Conservation (phyloP, 2,888 invertebrate genomes). For the Ophonus ardosiacus region DNA sequence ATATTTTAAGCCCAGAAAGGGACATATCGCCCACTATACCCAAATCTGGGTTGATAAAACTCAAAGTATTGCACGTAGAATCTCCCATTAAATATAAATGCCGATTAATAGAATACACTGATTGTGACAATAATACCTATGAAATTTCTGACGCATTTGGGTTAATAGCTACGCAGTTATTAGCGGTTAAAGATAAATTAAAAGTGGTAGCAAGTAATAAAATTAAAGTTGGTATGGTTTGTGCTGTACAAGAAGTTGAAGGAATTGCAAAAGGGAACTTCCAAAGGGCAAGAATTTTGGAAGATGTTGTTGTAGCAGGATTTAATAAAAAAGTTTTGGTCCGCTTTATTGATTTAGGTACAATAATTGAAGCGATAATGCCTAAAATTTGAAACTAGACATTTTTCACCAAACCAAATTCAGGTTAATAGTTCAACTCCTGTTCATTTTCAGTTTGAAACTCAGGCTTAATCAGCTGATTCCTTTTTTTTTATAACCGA, state of each 20-base stretch:
- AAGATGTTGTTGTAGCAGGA: constrained; percentile 72
- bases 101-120: constrained; percentile 76
- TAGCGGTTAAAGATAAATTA: not conserved
- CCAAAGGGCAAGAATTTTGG: constrained; percentile 79
- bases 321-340: constrained; percentile 65
- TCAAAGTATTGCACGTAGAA: constrained; percentile 79
- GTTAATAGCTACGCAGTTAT: constrained; percentile 68
- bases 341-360: constrained; percentile 49
- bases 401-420: not conserved
- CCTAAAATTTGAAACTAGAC: too few relatives aligned
- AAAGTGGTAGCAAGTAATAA: not conserved
- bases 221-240: constrained; percentile 78
- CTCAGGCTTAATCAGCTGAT: too few relatives aligned
- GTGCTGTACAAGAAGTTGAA: constrained; percentile 77
- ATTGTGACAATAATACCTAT: constrained; percentile 68
- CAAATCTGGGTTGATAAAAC: constrained; percentile 78
- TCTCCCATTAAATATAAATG: constrained; percentile 82
- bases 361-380: too few relatives aligned
- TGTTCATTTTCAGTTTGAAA: too few relatives aligned
- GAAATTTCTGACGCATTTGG: constrained; percentile 68
- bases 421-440: too few relatives aligned
- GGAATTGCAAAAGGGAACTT: constrained; percentile 72
- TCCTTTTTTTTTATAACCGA: too few relatives aligned
- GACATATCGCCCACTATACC: constrained; percentile 78
- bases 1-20: constrained; percentile 79